Conservation (phyloP, 2,888 invertebrate genomes). For the Melanostoma mellinum region DNA sequence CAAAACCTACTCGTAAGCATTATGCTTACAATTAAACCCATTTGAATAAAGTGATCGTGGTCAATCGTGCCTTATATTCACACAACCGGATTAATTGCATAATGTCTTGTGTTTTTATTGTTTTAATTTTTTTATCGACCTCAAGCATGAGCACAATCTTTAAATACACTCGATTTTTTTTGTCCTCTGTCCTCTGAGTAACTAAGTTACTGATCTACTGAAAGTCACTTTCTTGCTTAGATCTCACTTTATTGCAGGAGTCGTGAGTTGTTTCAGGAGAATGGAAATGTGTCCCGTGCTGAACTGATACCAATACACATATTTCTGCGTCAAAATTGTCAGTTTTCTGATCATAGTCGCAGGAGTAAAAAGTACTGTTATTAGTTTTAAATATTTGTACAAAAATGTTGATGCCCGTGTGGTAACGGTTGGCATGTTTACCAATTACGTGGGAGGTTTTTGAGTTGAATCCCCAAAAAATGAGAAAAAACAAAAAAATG, state of each 20-base stretch:
- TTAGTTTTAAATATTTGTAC: too few relatives aligned
- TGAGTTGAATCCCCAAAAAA: too few relatives aligned
- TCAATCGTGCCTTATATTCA: conserved; percentile 53
- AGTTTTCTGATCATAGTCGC: conserved; percentile 17
- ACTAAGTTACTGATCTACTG: conserved; percentile 60
- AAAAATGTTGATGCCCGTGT: too few relatives aligned
- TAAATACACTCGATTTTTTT: conserved; percentile 22
- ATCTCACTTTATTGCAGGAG: conserved; percentile 44
- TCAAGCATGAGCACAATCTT: conserved; percentile 41
- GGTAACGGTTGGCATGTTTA: too few relatives aligned
- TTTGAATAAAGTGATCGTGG: conserved; percentile 69
- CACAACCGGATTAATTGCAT: conserved; percentile 71
- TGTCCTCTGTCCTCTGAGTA: conserved; percentile 55
- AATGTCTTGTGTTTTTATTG: conserved; percentile 57
- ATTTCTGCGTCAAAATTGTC: conserved; percentile 58
- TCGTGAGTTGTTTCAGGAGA: conserved; percentile 63
- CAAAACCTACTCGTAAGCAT: conserved; percentile 37
- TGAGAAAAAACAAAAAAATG: too few relatives aligned
- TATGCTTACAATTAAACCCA: conserved; percentile 19
- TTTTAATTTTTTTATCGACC: conserved; percentile 43
- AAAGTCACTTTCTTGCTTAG: conserved; percentile 21
- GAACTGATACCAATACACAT: conserved; percentile 4
- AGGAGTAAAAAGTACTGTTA: not conserved
- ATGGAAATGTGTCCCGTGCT: conserved; percentile 61
- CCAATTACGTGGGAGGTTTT: too few relatives aligned